Percentiles rank a stretch among this genome's conserved stretches.
Evolutionary conservation across 2,113 vertebrate genomes (phyloP).

Genomic region (Rutilus rutilus): DNA sequence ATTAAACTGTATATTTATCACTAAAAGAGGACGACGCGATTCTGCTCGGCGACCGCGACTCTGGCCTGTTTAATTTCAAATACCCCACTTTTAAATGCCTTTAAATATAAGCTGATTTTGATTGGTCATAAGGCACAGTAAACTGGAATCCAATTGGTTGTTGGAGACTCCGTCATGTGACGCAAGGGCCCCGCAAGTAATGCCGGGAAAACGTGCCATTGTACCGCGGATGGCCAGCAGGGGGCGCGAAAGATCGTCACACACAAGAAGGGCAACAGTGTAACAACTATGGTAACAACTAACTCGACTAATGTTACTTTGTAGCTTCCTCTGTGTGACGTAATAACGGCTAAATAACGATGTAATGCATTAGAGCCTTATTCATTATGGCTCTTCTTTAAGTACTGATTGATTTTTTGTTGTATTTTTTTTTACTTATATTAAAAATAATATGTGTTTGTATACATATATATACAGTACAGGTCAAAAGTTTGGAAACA

Average conservation of each 20-base stretch:
- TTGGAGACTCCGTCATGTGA: background rate
- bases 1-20: background rate
- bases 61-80: slow-evolving; percentile 72
- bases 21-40: fast-evolving
- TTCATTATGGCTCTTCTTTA: no score
- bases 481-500: no score
- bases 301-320: no score
- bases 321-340: no score
- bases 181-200: background rate
- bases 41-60: background rate
- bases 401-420: no score
- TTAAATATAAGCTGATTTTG: slow-evolving; percentile 56
- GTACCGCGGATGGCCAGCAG: background rate
- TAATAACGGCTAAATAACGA: no score
- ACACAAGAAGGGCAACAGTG: background rate
- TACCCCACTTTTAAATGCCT: slow-evolving; percentile 69
- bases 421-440: no score
- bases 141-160: slow-evolving; percentile 64
- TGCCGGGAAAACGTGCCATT: background rate
- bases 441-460: no score
- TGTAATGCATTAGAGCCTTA: no score
- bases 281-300: no score
- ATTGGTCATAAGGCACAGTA: slow-evolving; percentile 66
- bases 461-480: no score
- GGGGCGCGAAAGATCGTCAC: background rate